phyloP scores from a whole-genome alignment of 2,797 vertebrate species.

The Avahi laniger region DNA sequence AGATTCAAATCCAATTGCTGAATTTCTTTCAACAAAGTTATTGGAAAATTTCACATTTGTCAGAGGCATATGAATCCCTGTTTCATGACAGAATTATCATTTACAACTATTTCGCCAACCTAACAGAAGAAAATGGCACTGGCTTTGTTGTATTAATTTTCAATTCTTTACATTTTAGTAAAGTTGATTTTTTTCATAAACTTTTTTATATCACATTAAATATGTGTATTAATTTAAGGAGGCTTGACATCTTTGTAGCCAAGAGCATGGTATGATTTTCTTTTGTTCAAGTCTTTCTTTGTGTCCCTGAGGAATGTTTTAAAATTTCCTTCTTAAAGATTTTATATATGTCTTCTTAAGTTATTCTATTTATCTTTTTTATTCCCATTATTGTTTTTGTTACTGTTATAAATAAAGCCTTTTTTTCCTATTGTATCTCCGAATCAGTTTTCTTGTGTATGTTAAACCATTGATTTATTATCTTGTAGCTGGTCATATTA shows the following conservation, averaged over 20 bases:
- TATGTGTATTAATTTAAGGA: not conserved
- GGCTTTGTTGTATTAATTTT: not conserved
- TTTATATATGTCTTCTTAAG: too few relatives aligned
- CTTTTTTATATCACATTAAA: not conserved
- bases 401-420: too few relatives aligned
- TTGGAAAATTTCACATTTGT: not conserved
- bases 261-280: not conserved
- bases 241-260: not conserved
- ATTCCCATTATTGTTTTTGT: too few relatives aligned
- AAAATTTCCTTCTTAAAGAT: too few relatives aligned
- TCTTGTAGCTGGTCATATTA: too few relatives aligned
- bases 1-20: not conserved
- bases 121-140: not conserved
- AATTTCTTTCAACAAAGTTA: not conserved
- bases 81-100: not conserved
- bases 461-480: too few relatives aligned
- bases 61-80: not conserved
- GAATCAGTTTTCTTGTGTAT: too few relatives aligned
- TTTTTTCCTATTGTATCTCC: too few relatives aligned
- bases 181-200: not conserved
- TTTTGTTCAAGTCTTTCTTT: not conserved
- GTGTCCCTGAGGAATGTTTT: not conserved
- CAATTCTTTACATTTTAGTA: not conserved
- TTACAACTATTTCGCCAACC: not conserved
- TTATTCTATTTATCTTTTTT: too few relatives aligned